phyloP scores from a whole-genome alignment of 2,888 invertebrate genomes.

The Tenthredo notha region DNA sequence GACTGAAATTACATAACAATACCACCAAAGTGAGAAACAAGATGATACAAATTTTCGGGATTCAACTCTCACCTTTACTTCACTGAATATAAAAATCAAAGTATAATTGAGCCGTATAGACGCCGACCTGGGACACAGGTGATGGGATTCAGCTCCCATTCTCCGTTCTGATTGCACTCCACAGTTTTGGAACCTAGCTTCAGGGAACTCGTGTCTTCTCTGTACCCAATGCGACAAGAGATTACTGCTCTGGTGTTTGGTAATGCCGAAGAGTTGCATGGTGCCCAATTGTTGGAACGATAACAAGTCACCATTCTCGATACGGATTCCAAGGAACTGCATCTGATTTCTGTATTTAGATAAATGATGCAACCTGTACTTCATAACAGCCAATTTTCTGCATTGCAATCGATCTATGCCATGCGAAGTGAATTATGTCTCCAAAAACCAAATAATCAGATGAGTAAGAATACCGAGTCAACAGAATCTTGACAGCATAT shows the following conservation, averaged over 20 bases:
- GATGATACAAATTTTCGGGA: not conserved
- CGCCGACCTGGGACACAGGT: constrained; percentile 73
- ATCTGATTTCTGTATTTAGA: constrained; percentile 69
- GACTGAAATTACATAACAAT: constrained; percentile 65
- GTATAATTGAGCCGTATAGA: not conserved
- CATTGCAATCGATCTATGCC: too few relatives aligned
- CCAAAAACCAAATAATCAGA: not conserved
- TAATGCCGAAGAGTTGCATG: constrained; percentile 65
- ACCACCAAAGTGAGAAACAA: not conserved
- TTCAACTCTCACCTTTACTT: not conserved
- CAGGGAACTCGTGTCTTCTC: constrained; percentile 58
- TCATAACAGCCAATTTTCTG: too few relatives aligned
- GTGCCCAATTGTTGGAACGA: constrained; percentile 60
- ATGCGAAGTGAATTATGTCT: not conserved
- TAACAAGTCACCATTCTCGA: constrained; percentile 66
- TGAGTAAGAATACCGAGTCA: not conserved
- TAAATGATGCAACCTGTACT: too few relatives aligned
- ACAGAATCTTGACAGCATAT: too few relatives aligned
- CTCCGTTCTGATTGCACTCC: constrained; percentile 68
- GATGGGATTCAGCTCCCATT: constrained; percentile 74
- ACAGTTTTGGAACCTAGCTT: constrained; percentile 62
- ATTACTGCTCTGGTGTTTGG: constrained; percentile 67
- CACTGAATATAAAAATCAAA: not conserved
- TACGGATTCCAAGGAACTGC: constrained; percentile 65
- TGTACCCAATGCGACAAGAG: constrained; percentile 69